These are phyloP conservation scores for Diaphora mendica DNA, from an alignment of 2,888 invertebrate genomes.

Conservation along the genomic window DNA sequence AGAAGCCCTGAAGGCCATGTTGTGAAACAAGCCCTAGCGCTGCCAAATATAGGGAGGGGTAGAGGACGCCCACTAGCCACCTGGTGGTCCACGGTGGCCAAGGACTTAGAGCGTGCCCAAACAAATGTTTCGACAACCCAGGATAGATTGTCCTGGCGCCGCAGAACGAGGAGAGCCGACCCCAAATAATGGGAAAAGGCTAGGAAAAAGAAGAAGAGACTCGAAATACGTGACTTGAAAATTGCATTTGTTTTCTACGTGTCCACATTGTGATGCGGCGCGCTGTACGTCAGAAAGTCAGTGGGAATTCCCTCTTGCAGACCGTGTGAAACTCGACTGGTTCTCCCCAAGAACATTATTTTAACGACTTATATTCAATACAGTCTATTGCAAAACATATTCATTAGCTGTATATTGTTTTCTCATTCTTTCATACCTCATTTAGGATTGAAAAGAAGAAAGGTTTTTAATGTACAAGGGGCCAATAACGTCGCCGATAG, in stretches of 20 bases:
- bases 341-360: slow-evolving; percentile 25
- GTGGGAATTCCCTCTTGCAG: slow-evolving; percentile 56
- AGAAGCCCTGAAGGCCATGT: too few species aligned
- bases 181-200: too few species aligned
- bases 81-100: too few species aligned
- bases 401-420: background rate
- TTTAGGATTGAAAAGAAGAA: background rate
- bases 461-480: background rate
- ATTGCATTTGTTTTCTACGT: slow-evolving; percentile 41
- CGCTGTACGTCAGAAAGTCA: slow-evolving; percentile 45
- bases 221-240: slow-evolving; percentile 47
- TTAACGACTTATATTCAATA: slow-evolving; percentile 1
- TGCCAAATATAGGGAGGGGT: too few species aligned
- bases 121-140: too few species aligned
- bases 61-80: too few species aligned
- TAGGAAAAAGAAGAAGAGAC: too few species aligned
- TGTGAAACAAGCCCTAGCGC: too few species aligned
- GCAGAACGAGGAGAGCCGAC: too few species aligned
- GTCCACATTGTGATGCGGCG: slow-evolving; percentile 45
- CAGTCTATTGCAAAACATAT: background rate
- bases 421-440: background rate
- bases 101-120: too few species aligned
- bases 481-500: too few species aligned
- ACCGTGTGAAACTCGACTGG: slow-evolving; percentile 54
- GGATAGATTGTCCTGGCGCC: too few species aligned